Base-by-base conservation (phyloP, 1,140 invertebrate species). In the Procambarus virginalis region DNA sequence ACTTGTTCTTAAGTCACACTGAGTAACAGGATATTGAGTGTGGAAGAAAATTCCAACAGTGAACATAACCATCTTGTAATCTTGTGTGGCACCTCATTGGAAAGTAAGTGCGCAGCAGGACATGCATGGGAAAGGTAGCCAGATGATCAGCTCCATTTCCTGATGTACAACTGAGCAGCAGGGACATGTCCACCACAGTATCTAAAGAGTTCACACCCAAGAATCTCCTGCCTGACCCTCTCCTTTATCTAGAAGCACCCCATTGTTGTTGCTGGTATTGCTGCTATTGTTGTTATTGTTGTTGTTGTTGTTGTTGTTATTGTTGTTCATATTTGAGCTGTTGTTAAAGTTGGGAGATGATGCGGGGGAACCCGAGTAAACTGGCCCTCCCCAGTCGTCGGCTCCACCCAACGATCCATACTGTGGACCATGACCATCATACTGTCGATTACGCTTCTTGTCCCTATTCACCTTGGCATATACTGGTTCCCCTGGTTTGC, bases 401-500 rank as follows among this genome's bases (percentile, higher is more conserved):
- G 78, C 86, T 58, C 83, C 91, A n/a, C 83, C 91, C 84, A 85
- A 70, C 14, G 88, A 70, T 70, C 83, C 84, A 70, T 83, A 79
- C 51, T 76, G 81, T 64, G 79, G 84, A n/a, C 80, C 84, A 55
- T 70, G 82, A 60, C 76, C 79, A 17, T 92, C 92, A 73, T 89
- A 86, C 49, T 89, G 90, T 34, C 86, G 76, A 81, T 91, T 89
- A 55, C 92, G 92, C 94, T 97, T 97, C 94, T 96, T 96, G 93
- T 96, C 96, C 94, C 96, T 95, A 93, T 97, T 97, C 92, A 97
- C 96, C 95, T 97, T 96, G 93, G 96, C 96, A 94, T 97, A 97
- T 70, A 97, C 94, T 92, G 96, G 96, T 94, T 97, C 96, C 92
- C 95, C 95, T 92, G 95, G 94, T 94, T 95, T 95, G 92, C 95